Evolutionary conservation across 2,888 invertebrate species (phyloP).

Genomic region (Scelioninae gen. 1): DNA sequence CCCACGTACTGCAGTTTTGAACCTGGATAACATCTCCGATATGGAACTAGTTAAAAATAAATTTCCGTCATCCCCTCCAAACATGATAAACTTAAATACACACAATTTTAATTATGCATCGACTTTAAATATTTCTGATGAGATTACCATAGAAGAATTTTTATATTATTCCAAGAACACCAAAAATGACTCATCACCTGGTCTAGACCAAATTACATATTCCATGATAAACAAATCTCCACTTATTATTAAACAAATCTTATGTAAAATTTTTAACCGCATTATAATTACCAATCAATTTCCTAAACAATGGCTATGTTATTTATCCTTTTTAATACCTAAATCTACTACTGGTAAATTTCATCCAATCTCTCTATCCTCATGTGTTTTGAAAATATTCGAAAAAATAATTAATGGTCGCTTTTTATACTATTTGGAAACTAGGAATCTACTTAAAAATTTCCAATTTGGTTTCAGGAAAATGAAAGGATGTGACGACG

Average conservation of each 20-base stretch:
- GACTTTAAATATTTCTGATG: not conserved
- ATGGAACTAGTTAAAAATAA: not conserved
- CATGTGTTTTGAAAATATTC: conserved; percentile 10
- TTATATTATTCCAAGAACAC: not conserved
- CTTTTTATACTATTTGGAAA: not conserved
- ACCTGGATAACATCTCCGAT: not conserved
- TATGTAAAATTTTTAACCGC: not conserved
- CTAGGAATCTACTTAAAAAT: not conserved
- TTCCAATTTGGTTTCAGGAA: too few relatives aligned
- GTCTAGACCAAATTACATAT: conserved; percentile 20
- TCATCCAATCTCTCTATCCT: conserved; percentile 14
- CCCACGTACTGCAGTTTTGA: not conserved
- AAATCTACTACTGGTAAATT: not conserved
- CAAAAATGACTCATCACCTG: conserved; percentile 33
- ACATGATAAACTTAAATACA: too few relatives aligned
- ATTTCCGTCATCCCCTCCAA: too few relatives aligned
- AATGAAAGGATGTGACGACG: not conserved
- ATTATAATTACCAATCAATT: not conserved
- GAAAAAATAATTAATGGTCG: conserved; percentile 11
- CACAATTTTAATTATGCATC: too few relatives aligned
- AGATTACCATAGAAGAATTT: conserved; percentile 8
- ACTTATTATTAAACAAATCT: not conserved
- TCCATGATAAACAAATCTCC: not conserved
- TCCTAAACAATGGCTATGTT: not conserved
- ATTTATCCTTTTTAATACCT: conserved; percentile 24